Percentiles rank a stretch among this genome's conserved stretches.
These are phyloP conservation scores for Pristionchus arcanus DNA, from an alignment of 2,888 invertebrate species.

Conservation along the genomic window DNA sequence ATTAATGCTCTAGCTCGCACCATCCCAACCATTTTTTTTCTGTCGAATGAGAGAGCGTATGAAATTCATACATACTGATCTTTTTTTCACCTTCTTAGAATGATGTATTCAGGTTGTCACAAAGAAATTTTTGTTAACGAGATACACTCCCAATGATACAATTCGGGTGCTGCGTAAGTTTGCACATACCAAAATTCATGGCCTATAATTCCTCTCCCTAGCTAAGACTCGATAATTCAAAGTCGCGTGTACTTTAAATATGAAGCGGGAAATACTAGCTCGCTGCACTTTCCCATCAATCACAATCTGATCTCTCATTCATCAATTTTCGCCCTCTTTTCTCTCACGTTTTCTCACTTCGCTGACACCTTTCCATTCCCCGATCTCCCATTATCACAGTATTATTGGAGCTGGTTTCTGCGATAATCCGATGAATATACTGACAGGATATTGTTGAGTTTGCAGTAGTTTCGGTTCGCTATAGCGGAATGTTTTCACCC, in stretches of 20 bases:
- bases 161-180: no score
- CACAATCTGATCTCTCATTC: not conserved
- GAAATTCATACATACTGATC: not conserved
- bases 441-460: not conserved
- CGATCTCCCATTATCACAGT: conserved; percentile 22
- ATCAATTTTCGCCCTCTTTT: conserved; percentile 7
- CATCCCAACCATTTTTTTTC: not conserved
- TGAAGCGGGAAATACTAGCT: not conserved
- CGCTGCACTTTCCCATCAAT: conserved; percentile 35
- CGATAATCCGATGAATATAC: not conserved
- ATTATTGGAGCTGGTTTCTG: not conserved
- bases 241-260: not conserved
- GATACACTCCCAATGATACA: not conserved
- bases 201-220: no score
- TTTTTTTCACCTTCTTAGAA: not conserved
- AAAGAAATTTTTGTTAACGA: not conserved
- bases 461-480: not conserved
- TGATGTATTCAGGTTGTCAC: not conserved
- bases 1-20: not conserved
- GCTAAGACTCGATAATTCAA: no score
- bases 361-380: not conserved
- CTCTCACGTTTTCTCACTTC: not conserved
- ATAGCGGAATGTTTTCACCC: not conserved
- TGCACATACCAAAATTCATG: no score
- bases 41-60: not conserved